phyloP scores from a whole-genome alignment of 2,797 vertebrate genomes.

The Eidolon dupreanum region DNA sequence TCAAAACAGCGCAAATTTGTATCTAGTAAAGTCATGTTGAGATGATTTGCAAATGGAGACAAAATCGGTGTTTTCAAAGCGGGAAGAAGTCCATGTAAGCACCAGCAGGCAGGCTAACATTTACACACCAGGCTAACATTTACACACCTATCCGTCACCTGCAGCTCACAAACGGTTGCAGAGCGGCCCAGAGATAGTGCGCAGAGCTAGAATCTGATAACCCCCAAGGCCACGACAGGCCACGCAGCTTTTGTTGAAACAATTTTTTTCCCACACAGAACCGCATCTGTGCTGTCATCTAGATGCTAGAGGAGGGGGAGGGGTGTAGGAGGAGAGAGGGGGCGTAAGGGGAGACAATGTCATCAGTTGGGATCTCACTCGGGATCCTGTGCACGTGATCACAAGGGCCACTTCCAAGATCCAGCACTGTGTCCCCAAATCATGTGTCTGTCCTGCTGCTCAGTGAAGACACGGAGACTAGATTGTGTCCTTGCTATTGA shows the following conservation, averaged over 20 bases:
- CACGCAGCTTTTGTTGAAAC: accelerated
- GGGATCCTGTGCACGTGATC: not conserved
- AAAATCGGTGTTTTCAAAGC: not conserved
- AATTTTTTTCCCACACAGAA: not conserved
- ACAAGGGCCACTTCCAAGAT: not conserved
- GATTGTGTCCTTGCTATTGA: accelerated
- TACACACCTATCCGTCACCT: not conserved
- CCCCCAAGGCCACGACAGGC: not conserved
- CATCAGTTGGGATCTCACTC: not conserved
- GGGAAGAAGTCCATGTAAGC: not conserved
- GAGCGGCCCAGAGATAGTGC: not conserved
- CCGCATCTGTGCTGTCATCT: not conserved
- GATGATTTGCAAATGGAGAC: not conserved
- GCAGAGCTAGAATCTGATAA: not conserved
- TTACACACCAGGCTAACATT: not conserved
- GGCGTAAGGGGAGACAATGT: too few species aligned
- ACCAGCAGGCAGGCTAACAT: not conserved
- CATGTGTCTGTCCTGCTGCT: not conserved
- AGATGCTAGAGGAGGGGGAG: not conserved
- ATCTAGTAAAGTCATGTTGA: not conserved
- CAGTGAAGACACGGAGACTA: not conserved
- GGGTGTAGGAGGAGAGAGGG: not conserved
- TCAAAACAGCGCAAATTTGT: not conserved
- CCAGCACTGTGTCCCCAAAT: not conserved
- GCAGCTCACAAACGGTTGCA: not conserved